A percentile compares a stretch with the other conserved stretches of the same genome.
phyloP scores from a whole-genome alignment of 1,140 invertebrate species.

The Trachymyrmex septentrionalis region DNA sequence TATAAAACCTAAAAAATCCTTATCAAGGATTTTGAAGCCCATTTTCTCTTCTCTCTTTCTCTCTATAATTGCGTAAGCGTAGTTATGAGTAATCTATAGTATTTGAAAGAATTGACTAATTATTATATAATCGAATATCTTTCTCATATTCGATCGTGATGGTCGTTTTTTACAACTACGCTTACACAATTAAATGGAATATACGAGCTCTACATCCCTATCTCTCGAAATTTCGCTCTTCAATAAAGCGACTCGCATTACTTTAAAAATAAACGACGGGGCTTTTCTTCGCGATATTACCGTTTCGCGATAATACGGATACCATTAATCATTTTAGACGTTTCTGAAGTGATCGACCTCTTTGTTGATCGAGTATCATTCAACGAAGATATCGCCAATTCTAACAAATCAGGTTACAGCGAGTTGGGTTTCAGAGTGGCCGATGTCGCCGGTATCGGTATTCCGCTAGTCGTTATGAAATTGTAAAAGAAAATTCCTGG shows the following conservation, averaged over 20 bases:
- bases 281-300: constrained; percentile 4
- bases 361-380: constrained; percentile 7
- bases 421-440: constrained; percentile 4
- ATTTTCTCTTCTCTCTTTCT: too few relatives aligned
- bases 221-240: not conserved
- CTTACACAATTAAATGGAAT: too few relatives aligned
- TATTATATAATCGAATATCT: too few relatives aligned
- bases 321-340: constrained; percentile 25
- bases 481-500: not conserved
- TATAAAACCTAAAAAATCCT: not conserved
- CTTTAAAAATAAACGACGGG: not conserved
- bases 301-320: not conserved
- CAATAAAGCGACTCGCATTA: not conserved
- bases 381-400: not conserved
- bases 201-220: too few relatives aligned
- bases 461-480: not conserved
- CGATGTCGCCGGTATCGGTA: not conserved
- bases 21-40: not conserved
- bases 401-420: constrained; percentile 36
- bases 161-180: too few relatives aligned
- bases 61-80: too few relatives aligned
- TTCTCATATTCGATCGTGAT: too few relatives aligned
- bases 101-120: too few relatives aligned
- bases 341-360: constrained; percentile 12
- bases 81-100: too few relatives aligned